Percentiles rank a stretch among this genome's conserved stretches.
Conservation (phyloP, 1,140 invertebrate species). For the Drosophila triauraria region DNA sequence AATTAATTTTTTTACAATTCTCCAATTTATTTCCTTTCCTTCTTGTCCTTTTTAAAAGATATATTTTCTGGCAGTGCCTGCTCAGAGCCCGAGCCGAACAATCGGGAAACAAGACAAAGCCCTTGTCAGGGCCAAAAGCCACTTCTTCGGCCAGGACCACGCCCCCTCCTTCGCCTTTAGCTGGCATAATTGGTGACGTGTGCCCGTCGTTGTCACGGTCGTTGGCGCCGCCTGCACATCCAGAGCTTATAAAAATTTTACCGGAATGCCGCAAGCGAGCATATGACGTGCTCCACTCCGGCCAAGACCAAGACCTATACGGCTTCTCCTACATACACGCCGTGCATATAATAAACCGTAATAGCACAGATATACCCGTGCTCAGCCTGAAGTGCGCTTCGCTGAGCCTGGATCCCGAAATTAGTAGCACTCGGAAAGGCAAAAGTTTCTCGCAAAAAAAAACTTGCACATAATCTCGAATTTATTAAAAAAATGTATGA, state of each 20-base stretch:
- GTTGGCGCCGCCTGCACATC: conserved; percentile 74
- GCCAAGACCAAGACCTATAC: background rate
- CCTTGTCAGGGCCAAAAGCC: conserved; percentile 36
- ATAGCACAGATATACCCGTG: conserved; percentile 12
- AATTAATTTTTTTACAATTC: background rate
- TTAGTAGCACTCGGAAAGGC: conserved; percentile 34
- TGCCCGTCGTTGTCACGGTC: conserved; percentile 55
- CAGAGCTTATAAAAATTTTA: conserved; percentile 72
- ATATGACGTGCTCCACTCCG: conserved; percentile 10
- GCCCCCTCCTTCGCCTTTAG: conserved; percentile 10
- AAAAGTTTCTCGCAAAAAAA: conserved; percentile 29
- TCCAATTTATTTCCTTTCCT: background rate
- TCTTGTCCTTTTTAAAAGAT: no score
- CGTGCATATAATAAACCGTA: conserved; percentile 48
- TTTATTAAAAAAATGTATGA: conserved; percentile 56
- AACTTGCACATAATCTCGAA: conserved; percentile 61
- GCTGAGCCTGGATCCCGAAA: conserved; percentile 15
- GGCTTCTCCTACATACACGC: background rate
- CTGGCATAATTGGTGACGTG: conserved; percentile 73
- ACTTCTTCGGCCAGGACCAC: conserved; percentile 23
- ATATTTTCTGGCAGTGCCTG: conserved; percentile 8
- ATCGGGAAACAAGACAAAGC: conserved; percentile 28
- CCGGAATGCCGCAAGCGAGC: conserved; percentile 37
- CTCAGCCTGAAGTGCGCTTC: conserved; percentile 41
- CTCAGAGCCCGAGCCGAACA: conserved; percentile 6